A percentile compares a stretch with the other conserved stretches of the same genome.
phyloP scores from a whole-genome alignment of 2,113 vertebrate genomes.

The Hippoglossus stenolepis region DNA sequence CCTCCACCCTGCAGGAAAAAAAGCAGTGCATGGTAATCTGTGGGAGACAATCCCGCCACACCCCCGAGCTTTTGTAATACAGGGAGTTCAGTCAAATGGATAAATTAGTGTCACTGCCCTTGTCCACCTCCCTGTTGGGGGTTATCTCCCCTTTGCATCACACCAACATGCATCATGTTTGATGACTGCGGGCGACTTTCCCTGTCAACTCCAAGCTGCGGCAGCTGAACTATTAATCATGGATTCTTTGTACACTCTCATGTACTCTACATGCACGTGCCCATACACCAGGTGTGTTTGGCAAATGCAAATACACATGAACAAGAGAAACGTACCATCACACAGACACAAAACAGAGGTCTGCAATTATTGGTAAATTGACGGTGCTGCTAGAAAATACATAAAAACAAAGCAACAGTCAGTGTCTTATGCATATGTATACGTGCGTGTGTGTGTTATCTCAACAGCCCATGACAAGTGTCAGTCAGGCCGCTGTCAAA shows the following conservation, averaged over 20 bases:
- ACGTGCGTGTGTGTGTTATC: conserved; percentile 31
- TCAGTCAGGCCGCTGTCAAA: conserved; percentile 64
- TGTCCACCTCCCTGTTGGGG: conserved; percentile 58
- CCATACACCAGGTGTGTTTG: not conserved
- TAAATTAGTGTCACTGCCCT: conserved; percentile 73
- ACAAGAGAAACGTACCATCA: not conserved
- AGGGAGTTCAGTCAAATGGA: conserved; percentile 72
- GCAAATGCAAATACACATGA: not conserved
- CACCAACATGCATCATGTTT: conserved; percentile 70
- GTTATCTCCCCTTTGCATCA: conserved; percentile 51
- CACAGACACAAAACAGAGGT: conserved; percentile 2
- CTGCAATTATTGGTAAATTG: conserved; percentile 18
- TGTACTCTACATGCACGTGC: conserved; percentile 6
- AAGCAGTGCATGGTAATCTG: conserved; percentile 40
- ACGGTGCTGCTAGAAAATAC: conserved; percentile 11
- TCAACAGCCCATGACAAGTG: conserved; percentile 61
- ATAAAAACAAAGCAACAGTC: conserved; percentile 24
- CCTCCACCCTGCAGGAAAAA: not conserved
- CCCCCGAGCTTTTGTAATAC: conserved; percentile 50
- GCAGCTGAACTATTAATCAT: conserved; percentile 58
- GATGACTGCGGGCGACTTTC: conserved; percentile 58
- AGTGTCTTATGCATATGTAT: not conserved
- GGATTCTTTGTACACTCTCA: conserved; percentile 10
- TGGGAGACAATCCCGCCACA: conserved; percentile 36
- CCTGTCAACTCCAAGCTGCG: conserved; percentile 50